A percentile compares a stretch with the other conserved stretches of the same genome.
Evolutionary conservation across 2,888 invertebrate species (phyloP).

Genomic region (Callyntrura guangdongensis): DNA sequence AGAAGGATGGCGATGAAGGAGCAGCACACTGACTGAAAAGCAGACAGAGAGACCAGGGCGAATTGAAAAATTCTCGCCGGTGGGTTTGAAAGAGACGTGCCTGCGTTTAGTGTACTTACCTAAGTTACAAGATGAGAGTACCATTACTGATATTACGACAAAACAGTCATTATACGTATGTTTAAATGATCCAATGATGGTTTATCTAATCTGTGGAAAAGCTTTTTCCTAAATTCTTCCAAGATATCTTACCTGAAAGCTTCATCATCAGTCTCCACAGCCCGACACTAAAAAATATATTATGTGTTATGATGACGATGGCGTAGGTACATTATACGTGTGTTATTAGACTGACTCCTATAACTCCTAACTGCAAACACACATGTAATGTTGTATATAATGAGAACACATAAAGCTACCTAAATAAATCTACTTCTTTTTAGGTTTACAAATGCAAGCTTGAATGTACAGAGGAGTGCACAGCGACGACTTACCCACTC

Average conservation of each 20-base stretch:
- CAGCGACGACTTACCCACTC: conserved; percentile 34
- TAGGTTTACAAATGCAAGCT: background rate
- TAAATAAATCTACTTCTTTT: conserved; percentile 10
- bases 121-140: conserved; percentile 59
- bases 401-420: conserved; percentile 35
- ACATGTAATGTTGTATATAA: background rate
- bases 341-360: background rate
- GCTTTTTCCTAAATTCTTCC: conserved; percentile 68
- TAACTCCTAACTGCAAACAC: background rate
- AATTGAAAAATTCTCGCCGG: conserved; percentile 57
- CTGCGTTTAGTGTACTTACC: conserved; percentile 24
- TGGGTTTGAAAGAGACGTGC: conserved; percentile 45
- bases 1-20: conserved; percentile 32
- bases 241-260: conserved; percentile 66
- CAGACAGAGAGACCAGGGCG: conserved; percentile 33
- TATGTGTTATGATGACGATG: background rate
- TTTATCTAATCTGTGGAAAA: conserved; percentile 76
- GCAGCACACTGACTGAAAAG: conserved; percentile 29
- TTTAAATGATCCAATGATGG: conserved; percentile 72
- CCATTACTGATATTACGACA: conserved; percentile 60
- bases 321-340: background rate
- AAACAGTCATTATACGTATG: conserved; percentile 57
- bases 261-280: conserved; percentile 43
- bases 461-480: background rate
- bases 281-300: conserved; percentile 1